Evolutionary conservation across 2,888 invertebrate species (phyloP), one percentile per base, ranked within the genome.

Genomic region (Hemithea aestivaria): DNA sequence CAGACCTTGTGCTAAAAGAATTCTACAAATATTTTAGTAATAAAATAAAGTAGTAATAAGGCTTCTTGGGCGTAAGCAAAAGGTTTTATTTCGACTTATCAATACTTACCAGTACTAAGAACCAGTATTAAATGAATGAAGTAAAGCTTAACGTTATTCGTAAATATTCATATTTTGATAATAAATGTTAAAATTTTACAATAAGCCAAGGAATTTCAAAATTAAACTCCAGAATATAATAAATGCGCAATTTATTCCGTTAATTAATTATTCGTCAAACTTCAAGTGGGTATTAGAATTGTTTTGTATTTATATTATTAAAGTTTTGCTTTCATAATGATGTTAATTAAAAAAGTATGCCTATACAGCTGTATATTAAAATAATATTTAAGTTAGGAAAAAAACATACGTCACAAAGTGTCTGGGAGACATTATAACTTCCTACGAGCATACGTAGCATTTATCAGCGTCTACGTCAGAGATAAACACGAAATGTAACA

Each of bases 151-250:
- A 34, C n/a, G 33, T 26, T 20, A 25, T 8, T 16, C 10, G 9
- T 35, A 32, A 35, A 40, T 40, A 35, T 40, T 40, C 35, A 40
- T 40, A 28, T 32, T 35, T 36, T 29, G 20, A 6, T 39, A 38
- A 32, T 39, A 39, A 38, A 32, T 39, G 35, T 32, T 21, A 28
- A 27, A 32, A 24, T 27, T 10, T 27, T 24, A 31, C 22, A 27
- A 27, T 27, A 27, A 23, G 9, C 9, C 24, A 29, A 21, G 20
- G 12, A 28, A 24, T 28, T 33, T 34, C 2, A 21, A 27, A 28
- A 30, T 35, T 34, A 29, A 33, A 8, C 2, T 11, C 10, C 20
- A n/a, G 27, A 35, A 30, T 23, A 40, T 34, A 9, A 9, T 29
- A 22, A 8, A 20, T 25, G 22, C 20, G 32, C 20, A 20, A 35